Percentiles rank a stretch among this genome's conserved stretches.
phyloP scores from a whole-genome alignment of 1,140 invertebrate species.

The Nixonia krombeini region DNA sequence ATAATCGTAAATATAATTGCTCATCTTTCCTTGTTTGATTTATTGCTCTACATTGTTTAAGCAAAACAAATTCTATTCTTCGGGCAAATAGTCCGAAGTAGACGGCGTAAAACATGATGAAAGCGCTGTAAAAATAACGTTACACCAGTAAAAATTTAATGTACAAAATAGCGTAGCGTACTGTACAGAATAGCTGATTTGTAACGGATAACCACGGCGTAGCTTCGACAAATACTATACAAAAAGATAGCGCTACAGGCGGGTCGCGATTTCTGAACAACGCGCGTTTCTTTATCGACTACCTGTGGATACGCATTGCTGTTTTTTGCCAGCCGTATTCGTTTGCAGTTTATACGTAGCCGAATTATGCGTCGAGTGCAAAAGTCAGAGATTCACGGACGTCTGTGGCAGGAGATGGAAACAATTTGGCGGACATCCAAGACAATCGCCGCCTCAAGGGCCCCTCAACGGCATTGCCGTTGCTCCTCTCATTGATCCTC shows the following conservation, averaged over 20 bases:
- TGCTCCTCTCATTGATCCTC: neutral
- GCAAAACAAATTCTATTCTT: too few relatives aligned
- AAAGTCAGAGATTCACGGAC: conserved; percentile 24
- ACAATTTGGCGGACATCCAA: conserved; percentile 37
- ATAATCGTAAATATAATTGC: too few relatives aligned
- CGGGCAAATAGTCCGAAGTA: too few relatives aligned
- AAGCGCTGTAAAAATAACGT: too few relatives aligned
- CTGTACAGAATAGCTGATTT: too few relatives aligned
- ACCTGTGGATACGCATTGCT: conserved; percentile 43
- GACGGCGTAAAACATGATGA: too few relatives aligned
- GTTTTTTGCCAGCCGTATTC: conserved; percentile 24
- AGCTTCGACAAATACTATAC: too few relatives aligned
- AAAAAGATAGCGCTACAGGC: neutral
- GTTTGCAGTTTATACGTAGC: conserved; percentile 29
- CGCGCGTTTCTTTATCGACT: conserved; percentile 37
- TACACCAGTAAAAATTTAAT: too few relatives aligned
- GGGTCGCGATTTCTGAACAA: neutral
- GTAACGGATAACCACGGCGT: too few relatives aligned
- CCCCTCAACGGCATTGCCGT: neutral
- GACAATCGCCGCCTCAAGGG: conserved; percentile 19
- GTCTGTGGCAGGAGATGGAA: conserved; percentile 1
- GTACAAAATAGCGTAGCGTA: too few relatives aligned
- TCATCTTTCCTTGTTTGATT: too few relatives aligned
- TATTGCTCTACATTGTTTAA: too few relatives aligned
- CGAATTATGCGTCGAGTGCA: conserved; percentile 40